Percentiles rank a stretch among this genome's conserved stretches.
These are phyloP conservation scores for Seriola dumerili DNA, from an alignment of 2,113 vertebrate species.

Conservation along the genomic window DNA sequence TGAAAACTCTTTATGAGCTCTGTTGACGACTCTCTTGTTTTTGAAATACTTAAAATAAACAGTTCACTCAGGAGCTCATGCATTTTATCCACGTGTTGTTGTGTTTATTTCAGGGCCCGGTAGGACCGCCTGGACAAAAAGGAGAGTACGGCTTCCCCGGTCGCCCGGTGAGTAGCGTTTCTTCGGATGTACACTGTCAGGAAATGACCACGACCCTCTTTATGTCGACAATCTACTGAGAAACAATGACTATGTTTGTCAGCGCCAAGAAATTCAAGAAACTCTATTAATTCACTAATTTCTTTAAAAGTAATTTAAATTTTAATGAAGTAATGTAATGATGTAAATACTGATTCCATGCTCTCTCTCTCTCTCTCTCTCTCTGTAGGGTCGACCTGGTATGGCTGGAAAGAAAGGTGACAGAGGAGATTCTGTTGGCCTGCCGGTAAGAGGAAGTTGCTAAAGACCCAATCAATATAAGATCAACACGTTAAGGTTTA, in stretches of 20 bases:
- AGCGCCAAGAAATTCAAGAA: not conserved
- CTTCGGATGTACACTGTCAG: not conserved
- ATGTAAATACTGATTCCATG: not conserved
- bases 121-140: conserved; percentile 89
- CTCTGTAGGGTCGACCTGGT: conserved; percentile 91
- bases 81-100: not conserved
- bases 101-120: conserved; percentile 86
- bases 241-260: not conserved
- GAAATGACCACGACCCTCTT: not conserved
- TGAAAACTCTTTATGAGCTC: not conserved
- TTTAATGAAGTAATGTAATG: too few relatives aligned
- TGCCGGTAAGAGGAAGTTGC: conserved; percentile 81
- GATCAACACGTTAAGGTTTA: not conserved
- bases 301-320: not conserved
- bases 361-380: not conserved
- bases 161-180: conserved; percentile 87
- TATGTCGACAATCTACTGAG: not conserved
- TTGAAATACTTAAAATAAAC: not conserved
- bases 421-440: conserved; percentile 87
- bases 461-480: too few relatives aligned
- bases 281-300: not conserved
- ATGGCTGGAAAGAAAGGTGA: conserved; percentile 89
- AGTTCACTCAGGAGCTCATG: rapidly evolving
- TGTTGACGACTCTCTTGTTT: not conserved
- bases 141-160: conserved; percentile 95